Base-by-base conservation (phyloP, 2,797 vertebrate genomes). In the Darevskia nairensis region DNA sequence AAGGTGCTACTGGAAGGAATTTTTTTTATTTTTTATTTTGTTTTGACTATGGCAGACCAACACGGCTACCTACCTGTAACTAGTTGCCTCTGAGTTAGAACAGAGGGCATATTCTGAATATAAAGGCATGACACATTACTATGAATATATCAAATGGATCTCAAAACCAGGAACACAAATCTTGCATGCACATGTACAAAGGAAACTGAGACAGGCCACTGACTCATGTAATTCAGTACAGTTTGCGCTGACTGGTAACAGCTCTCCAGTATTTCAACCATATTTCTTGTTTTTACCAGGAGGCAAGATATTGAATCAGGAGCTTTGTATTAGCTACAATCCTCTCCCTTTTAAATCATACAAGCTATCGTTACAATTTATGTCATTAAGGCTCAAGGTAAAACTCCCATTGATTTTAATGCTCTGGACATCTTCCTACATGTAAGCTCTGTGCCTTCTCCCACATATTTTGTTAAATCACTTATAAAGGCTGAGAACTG, bases 351-450 rank as follows among this genome's bases (percentile, higher is more conserved):
- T 55, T 55, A 55, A 44, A 76, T 32, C n/a, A 55, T 55, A 55
- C 50, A 25, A 84, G 10, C 44, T 71, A 50, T 72, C 29, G 21
- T 32, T 35, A 19, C 66, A 69, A 32, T 25, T 46, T 29, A 6
- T 59, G 69, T 27, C n/a, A 84, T 69, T 74, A 69, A 55, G 32
- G n/a, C 50, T 21, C 32, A 59, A 72, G 68, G 64, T 11, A 72
- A 23, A 84, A 74, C 29, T 55, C 50, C 69, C n/a, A 84, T 5
- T 39, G 69, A 74, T 74, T 84, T 74, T 55, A 84, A 84, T 66
- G 59, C 13, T 74, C 81, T 84, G 41, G 69, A 59, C 69, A 84
- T 39, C 29, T 74, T 84, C n/a, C 11, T 74, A 35, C 2, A 17
- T 74, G 46, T 25, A 39, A 3, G 10, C 19, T 25, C n/a, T 55